Evolutionary conservation across 2,888 invertebrate genomes (phyloP).

Genomic region (Meiosimyza decipiens): DNA sequence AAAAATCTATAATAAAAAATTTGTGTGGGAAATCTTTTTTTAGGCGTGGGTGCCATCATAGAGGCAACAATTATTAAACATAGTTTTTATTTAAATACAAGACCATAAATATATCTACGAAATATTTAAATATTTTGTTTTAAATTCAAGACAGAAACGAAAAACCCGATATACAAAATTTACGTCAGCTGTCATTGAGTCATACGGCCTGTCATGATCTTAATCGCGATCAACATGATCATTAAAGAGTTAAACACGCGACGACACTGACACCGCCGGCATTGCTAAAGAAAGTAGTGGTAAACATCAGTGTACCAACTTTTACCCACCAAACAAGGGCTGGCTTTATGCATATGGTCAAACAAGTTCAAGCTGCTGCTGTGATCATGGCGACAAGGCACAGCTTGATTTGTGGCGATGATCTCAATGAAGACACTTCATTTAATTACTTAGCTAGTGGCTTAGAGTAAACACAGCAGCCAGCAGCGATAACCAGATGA

Average conservation of each 20-base stretch:
- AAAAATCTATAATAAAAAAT: constrained; percentile 17
- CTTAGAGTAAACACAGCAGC: background rate
- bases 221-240: constrained; percentile 10
- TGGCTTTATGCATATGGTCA: constrained; percentile 30
- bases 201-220: constrained; percentile 11
- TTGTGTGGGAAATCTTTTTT: no score
- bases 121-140: no score
- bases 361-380: constrained; percentile 29
- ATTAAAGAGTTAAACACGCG: constrained; percentile 10
- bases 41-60: no score
- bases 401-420: constrained; percentile 21
- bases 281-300: constrained; percentile 6
- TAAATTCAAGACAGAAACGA: no score
- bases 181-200: constrained; percentile 11
- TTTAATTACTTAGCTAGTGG: constrained; percentile 6
- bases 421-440: constrained; percentile 37
- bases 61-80: no score
- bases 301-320: constrained; percentile 9
- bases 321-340: constrained; percentile 38
- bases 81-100: no score
- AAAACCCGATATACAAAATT: background rate
- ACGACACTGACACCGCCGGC: background rate
- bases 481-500: constrained; percentile 11
- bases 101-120: no score
- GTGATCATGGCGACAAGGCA: background rate